phyloP scores from a whole-genome alignment of 2,888 invertebrate genomes.

The Coelinius sp. region DNA sequence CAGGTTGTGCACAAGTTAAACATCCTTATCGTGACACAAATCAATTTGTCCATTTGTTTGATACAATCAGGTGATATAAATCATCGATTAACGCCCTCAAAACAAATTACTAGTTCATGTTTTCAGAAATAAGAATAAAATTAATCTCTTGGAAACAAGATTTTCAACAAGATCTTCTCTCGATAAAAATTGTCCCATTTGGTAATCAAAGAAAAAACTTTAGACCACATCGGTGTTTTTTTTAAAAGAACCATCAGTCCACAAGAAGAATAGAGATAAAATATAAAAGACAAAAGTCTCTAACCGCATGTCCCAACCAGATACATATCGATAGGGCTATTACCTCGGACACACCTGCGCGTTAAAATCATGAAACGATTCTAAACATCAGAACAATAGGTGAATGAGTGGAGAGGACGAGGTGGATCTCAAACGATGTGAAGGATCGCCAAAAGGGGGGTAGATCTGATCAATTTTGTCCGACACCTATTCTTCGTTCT shows the following conservation, averaged over 20 bases:
- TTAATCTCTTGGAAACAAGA: background rate
- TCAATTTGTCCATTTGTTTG: background rate
- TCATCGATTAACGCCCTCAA: background rate
- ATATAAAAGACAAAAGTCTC: conserved; percentile 30
- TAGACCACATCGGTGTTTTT: conserved; percentile 24
- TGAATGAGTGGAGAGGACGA: conserved; percentile 35
- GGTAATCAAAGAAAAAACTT: conserved; percentile 4
- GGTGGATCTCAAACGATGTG: conserved; percentile 23
- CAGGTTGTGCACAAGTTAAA: background rate
- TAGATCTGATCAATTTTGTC: conserved; percentile 44
- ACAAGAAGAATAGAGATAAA: conserved; percentile 7
- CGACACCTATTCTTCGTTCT: conserved; percentile 46
- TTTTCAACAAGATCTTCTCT: conserved; percentile 1
- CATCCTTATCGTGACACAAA: background rate
- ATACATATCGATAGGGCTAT: conserved; percentile 48
- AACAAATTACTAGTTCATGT: background rate
- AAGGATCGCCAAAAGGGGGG: conserved; percentile 24
- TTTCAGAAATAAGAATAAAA: background rate
- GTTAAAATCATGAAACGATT: background rate
- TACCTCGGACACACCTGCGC: conserved; percentile 12
- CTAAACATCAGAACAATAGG: conserved; percentile 11
- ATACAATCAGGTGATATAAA: background rate
- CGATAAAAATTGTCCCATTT: too few species aligned
- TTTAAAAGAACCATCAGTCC: background rate
- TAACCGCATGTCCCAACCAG: conserved; percentile 36